Evolutionary conservation across 2,888 invertebrate species (phyloP), one percentile per base, ranked within the genome.

Genomic region (Chrysolina haemoptera): DNA sequence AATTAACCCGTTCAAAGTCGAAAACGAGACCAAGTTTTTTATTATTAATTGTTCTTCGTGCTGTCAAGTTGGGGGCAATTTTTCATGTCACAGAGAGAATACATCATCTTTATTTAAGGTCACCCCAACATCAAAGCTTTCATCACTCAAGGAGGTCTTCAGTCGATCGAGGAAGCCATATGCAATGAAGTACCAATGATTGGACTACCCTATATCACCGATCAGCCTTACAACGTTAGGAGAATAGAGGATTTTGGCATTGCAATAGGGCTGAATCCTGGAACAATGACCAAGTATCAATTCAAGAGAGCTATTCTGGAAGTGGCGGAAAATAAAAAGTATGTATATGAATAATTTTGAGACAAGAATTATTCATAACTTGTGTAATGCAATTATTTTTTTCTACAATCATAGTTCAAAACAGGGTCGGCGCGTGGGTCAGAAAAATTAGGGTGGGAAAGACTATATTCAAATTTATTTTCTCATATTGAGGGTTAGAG

Each of bases 161-260:
- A 85, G 63, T 84, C 84, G 5, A 80, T 82, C 14, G 84, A 84
- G 75, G 85, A 85, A 73, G 81, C 85, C 5, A 82, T 85, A 11
- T 73, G 66, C 27, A 70, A 76, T n/a, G 82, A 76, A 64, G 83
- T 84, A 18, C 85, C 85, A 1, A 78, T 85, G 70, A 79, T 85
- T 1, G 84, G 81, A 18, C 79, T 85, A 41, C 84, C 85, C 1
- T 84, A 84, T 67, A 82, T 82, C 27, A 83, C 81, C 10, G 85
- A 85, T 65, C 85, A 85, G 74, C 77, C 79, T 9, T 77, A 80
- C 74, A 85, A 85, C 75, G 78, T 81, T 5, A 80, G 72, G 63
- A 79, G 75, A 73, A 71, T 85, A 43, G 75, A 66, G 11, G 55
- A 78, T 27, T 66, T 77, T 18, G 84, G 83, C 8, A 77, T 84